Evolutionary conservation across 2,888 invertebrate genomes (phyloP), one percentile per base, ranked within the genome.

Genomic region (Caenorhabditis sp.): DNA sequence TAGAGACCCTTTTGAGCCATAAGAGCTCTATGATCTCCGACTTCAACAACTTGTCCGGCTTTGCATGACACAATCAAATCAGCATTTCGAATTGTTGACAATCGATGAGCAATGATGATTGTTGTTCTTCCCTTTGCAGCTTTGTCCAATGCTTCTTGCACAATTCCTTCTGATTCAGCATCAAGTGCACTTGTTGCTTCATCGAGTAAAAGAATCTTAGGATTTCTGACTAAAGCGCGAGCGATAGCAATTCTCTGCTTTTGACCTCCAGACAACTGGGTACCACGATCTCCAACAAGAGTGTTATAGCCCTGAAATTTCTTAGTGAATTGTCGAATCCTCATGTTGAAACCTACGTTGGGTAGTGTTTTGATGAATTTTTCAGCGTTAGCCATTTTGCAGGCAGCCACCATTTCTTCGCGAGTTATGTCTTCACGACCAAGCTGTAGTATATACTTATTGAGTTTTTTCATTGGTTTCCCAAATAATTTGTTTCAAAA

Each of bases 21-120:
- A 0, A 93, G 90, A 80, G 93, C 90, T 0, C 90, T 84, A 87
- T 93, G 93, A 0, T 91, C 92, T 70, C 93, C 93, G 70, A 90
- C 90, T 87, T 93, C 93, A 0, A 91, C 91, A 21, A 93, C 91
- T 59, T 75, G 66, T 53, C 71, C 65, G 23, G 67, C 78, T 69
- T 89, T 87, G 75, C 90, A 87, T 12, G 89, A 89, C 65, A 88
- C 88, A 59, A 91, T 90, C 53, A 88, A 82, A 82, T 90, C 89
- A 3, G 90, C 90, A 49, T 88, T 90, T 75, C 88, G 86, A 61
- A 90, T 89, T 1, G 90, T 90, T 8, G 90, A 90, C 59, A 90
- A 83, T 36, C 90, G 88, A 79, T 89, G 89, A 21, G 90, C 90
- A 31, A 90, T 88, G 4, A 90, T 87, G 60, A 90, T 85, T 1